Evolutionary conservation across 2,888 invertebrate genomes (phyloP), one percentile per base, ranked within the genome.

Genomic region (Platypus cylindrus): DNA sequence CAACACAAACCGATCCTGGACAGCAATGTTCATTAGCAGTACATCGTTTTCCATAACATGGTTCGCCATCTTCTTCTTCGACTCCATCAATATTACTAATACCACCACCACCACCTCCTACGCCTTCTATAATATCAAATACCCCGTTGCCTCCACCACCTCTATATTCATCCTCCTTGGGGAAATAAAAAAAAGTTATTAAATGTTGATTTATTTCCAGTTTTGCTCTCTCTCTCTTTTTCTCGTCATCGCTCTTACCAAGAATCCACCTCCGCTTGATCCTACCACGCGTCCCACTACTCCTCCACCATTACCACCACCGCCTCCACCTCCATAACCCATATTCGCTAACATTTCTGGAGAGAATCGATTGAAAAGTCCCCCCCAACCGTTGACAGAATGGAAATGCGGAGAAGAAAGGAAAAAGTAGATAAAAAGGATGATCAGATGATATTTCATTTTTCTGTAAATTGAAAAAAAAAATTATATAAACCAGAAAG

Each of bases 271-370:
- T n/a, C n/a, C n/a, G n/a, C n/a, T n/a, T n/a, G n/a, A n/a, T n/a
- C n/a, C n/a, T n/a, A n/a, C n/a, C n/a, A n/a, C n/a, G n/a, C n/a
- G n/a, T n/a, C n/a, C n/a, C n/a, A n/a, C n/a, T n/a, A n/a, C n/a
- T 29, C 29, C 22, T 36, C 38, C 31, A 65, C 66, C 73, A 63
- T 70, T 67, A 24, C 71, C 59, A 25, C 68, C 67, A 24, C 68
- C 67, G 17, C 71, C 68, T 48, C 73, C 73, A n/a, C 70, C 71
- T 1, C 80, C 81, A 50, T 82, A 82, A 12, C 82, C 83, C 61
- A 83, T 65, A 59, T 83, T 83, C 38, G 79, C 75, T 26, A 84
- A 64, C 78, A 83, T 79, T 56, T 84, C 83, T n/a, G 84, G 82
- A 52, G 81, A 82, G 65, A 85, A 85, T 45, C 86, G 72, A 62